These are phyloP conservation scores for Graphium colonna DNA, from an alignment of 2,888 invertebrate species.

Conservation along the genomic window DNA sequence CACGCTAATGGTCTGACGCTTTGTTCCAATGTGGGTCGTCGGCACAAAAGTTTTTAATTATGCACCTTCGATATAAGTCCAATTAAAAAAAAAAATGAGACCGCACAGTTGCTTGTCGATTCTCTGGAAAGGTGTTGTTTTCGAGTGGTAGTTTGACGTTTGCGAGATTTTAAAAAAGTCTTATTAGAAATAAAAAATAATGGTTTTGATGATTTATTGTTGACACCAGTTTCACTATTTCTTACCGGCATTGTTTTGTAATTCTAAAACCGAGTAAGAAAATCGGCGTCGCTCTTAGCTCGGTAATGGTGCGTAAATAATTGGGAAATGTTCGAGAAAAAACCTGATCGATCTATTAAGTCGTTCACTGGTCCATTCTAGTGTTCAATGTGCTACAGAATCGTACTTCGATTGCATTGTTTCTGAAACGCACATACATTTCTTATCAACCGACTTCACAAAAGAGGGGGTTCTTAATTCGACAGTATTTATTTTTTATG, in stretches of 20 bases:
- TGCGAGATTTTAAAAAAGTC: too few relatives aligned
- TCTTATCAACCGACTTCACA: too few relatives aligned
- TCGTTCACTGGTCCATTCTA: constrained; percentile 44
- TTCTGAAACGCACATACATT: too few relatives aligned
- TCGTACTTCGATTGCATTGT: too few relatives aligned
- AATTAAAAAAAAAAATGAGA: too few relatives aligned
- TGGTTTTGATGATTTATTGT: constrained; percentile 19
- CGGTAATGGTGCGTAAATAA: constrained; percentile 53
- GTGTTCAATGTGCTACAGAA: neutral
- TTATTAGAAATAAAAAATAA: too few relatives aligned
- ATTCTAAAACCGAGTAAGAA: constrained; percentile 46
- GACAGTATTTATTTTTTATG: neutral
- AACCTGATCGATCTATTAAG: constrained; percentile 48
- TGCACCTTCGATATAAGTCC: constrained; percentile 6
- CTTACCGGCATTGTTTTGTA: constrained; percentile 41
- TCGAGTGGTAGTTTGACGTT: too few relatives aligned
- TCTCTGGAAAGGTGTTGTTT: too few relatives aligned
- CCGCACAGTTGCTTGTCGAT: too few relatives aligned
- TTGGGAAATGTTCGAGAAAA: constrained; percentile 44
- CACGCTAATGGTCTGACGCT: constrained; percentile 7
- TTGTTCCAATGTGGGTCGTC: constrained; percentile 15
- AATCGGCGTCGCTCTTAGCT: constrained; percentile 30
- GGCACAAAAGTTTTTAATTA: constrained; percentile 18
- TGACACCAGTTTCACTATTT: constrained; percentile 31
- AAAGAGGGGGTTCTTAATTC: too few relatives aligned